Evolutionary conservation across 2,888 invertebrate genomes (phyloP), one percentile per base, ranked within the genome.

Genomic region (Stictocephala bisonia): DNA sequence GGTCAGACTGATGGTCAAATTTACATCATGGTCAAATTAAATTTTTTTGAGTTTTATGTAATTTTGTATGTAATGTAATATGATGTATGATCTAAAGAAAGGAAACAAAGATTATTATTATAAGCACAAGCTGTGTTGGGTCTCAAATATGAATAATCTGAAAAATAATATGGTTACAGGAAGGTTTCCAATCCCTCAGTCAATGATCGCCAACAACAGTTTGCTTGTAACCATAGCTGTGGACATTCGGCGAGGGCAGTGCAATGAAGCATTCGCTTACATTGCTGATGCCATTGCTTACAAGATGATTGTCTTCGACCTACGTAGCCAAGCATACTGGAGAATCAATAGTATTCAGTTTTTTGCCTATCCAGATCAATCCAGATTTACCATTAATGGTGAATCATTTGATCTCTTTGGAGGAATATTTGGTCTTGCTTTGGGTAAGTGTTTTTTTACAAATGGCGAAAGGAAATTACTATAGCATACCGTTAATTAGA

Each of bases 361-460:
- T 82, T 91, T 87, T 80, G 91, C 92, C 0, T 89, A 86, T 81
- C 92, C 92, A 0, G 83, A 85, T 1, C 84, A 85, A 31, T 91
- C 91, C 1, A 88, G 87, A 0, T 90, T 89, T 79, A 85, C 86
- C 29, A 90, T 92, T 77, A 86, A 86, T 70, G 89, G 88, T 6
- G 89, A 89, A 75, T 85, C 85, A 41, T 92, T 92, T 79, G 90
- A 91, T 75, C 81, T 92, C 50, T 92, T 91, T 91, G 92, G 92
- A 76, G 92, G 92, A 0, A 83, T 92, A 7, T 82, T 93, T 1
- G 92, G 91, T 0, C 84, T 93, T 84, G 88, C 91, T 0, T 80
- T 93, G n/a, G 87, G 90, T 3, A 90, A 90, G 0, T 79, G 11
- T 35, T 35, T 35, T 35, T 35, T 35, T 35, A 35, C n/a, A n/a